These are phyloP conservation scores for Origma solitaria DNA, from an alignment of 2,113 vertebrate species.

Conservation along the genomic window DNA sequence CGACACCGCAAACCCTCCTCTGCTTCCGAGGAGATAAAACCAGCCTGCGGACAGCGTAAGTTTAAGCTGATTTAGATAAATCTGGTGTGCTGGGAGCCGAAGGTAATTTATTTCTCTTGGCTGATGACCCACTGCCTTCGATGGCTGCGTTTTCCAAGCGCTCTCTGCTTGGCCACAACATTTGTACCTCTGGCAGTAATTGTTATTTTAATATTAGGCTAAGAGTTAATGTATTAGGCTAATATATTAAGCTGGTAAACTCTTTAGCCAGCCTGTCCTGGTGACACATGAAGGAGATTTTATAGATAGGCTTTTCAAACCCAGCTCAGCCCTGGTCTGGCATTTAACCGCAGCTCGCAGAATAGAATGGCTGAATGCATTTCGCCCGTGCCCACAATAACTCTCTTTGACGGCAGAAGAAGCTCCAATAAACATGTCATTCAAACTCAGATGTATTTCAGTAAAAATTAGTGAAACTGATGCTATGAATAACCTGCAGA, in stretches of 20 bases:
- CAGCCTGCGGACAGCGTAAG: accelerated
- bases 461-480: conserved; percentile 33
- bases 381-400: conserved; percentile 13
- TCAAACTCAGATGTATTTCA: background rate
- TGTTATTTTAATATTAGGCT: conserved; percentile 44
- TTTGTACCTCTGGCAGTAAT: conserved; percentile 26
- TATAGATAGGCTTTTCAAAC: conserved; percentile 9
- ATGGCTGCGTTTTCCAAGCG: background rate
- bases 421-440: conserved; percentile 36
- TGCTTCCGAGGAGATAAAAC: background rate
- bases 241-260: conserved; percentile 29
- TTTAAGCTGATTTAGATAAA: conserved; percentile 25
- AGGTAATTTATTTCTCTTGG: conserved; percentile 59
- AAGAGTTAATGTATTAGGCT: conserved; percentile 22
- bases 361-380: conserved; percentile 15
- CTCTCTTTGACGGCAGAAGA: conserved; percentile 22
- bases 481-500: conserved; percentile 58
- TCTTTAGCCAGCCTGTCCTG: background rate
- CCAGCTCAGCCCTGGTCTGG: background rate
- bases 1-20: background rate
- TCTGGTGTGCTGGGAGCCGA: conserved; percentile 17
- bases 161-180: background rate
- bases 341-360: background rate
- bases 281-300: conserved; percentile 29
- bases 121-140: background rate